A percentile compares a stretch with the other conserved stretches of the same genome.
These are phyloP conservation scores for Amorpha juglandis DNA, from an alignment of 2,888 invertebrate genomes.

Conservation along the genomic window DNA sequence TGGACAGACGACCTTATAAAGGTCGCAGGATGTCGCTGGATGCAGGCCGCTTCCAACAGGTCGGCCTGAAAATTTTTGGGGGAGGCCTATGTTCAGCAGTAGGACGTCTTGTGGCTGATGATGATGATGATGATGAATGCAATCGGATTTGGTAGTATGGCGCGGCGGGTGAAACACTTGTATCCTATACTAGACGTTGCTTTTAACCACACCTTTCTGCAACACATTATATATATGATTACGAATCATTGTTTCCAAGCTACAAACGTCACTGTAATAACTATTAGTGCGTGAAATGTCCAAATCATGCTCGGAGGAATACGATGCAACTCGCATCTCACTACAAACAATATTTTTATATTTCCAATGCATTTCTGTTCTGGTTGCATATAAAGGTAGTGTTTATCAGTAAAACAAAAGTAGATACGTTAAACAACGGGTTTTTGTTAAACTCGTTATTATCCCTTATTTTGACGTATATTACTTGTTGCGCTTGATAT, in stretches of 20 bases:
- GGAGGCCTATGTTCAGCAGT: no score
- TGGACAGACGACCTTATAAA: no score
- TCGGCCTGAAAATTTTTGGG: no score
- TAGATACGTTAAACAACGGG: conserved; percentile 50
- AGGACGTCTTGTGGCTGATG: no score
- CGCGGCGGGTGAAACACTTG: no score
- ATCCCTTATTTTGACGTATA: conserved; percentile 36
- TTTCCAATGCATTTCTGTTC: conserved; percentile 66
- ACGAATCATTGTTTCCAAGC: not conserved
- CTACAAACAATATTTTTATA: conserved; percentile 69
- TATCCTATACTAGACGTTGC: no score
- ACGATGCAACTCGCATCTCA: conserved; percentile 62
- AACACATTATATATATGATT: no score
- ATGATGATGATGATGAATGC: no score
- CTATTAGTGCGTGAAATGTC: conserved; percentile 48
- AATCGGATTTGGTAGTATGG: no score
- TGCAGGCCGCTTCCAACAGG: no score
- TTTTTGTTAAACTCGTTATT: conserved; percentile 50
- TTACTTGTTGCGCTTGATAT: conserved; percentile 20
- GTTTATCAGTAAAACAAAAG: conserved; percentile 66
- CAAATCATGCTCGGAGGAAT: conserved; percentile 59
- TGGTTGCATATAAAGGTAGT: conserved; percentile 58
- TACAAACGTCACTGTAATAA: conserved; percentile 31
- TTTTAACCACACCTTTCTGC: no score
- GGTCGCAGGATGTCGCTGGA: no score